Conservation (phyloP, 2,113 vertebrate genomes). For the Lagopus muta region DNA sequence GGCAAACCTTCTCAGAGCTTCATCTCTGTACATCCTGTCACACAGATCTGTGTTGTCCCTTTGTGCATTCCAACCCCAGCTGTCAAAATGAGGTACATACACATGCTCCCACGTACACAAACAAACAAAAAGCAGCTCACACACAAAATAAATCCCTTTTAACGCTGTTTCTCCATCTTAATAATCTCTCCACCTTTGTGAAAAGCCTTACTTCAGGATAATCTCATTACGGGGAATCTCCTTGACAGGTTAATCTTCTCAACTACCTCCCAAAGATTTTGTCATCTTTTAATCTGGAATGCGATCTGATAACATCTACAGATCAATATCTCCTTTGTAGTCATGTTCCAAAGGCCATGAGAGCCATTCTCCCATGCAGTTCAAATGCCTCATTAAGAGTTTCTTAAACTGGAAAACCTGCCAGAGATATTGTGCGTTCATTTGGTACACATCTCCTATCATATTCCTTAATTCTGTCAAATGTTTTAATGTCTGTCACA, state of each 20-base stretch:
- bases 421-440: conserved; percentile 49
- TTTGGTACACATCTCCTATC: conserved; percentile 31
- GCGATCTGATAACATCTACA: conserved; percentile 46
- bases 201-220: conserved; percentile 16
- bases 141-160: not conserved
- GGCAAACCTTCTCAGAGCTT: not conserved
- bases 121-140: not conserved
- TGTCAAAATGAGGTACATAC: not conserved
- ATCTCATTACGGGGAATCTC: conserved; percentile 27
- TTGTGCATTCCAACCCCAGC: not conserved
- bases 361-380: conserved; percentile 19
- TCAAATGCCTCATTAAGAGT: conserved; percentile 70
- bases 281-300: conserved; percentile 68
- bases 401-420: conserved; percentile 56
- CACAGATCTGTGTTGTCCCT: not conserved
- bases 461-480: conserved; percentile 53
- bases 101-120: not conserved
- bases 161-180: not conserved
- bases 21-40: not conserved
- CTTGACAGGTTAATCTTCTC: conserved; percentile 57
- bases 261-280: conserved; percentile 49
- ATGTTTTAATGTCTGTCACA: conserved; percentile 61
- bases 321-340: conserved; percentile 60
- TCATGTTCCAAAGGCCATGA: conserved; percentile 43
- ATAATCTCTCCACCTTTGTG: conserved; percentile 26